Evolutionary conservation across 2,888 invertebrate species (phyloP).

Genomic region (Volucella inflata): DNA sequence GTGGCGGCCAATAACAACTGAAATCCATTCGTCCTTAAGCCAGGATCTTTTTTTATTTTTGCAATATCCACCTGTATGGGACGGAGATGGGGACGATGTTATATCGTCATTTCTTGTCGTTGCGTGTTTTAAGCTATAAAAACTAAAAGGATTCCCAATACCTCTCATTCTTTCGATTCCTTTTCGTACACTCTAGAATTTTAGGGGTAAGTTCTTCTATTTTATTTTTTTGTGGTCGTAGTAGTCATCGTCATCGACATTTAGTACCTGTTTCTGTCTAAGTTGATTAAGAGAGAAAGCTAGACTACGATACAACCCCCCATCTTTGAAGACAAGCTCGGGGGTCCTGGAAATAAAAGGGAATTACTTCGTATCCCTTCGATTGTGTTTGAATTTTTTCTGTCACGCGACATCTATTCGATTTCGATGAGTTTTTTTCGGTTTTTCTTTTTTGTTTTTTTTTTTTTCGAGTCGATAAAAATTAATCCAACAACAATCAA

Average conservation of each 20-base stretch:
- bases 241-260: conserved; percentile 42
- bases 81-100: background rate
- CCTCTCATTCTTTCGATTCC: conserved; percentile 1
- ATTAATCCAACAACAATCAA: conserved; percentile 60
- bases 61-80: conserved; percentile 56
- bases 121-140: conserved; percentile 71
- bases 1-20: conserved; percentile 54
- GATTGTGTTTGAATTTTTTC: conserved; percentile 15
- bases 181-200: conserved; percentile 52
- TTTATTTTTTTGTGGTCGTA: conserved; percentile 14
- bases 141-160: conserved; percentile 46
- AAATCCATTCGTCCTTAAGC: conserved; percentile 31
- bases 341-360: conserved; percentile 35
- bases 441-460: background rate
- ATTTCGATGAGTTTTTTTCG: conserved; percentile 57
- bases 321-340: background rate
- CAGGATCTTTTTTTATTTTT: conserved; percentile 30
- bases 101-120: conserved; percentile 56
- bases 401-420: conserved; percentile 68
- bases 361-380: conserved; percentile 46
- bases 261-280: conserved; percentile 52
- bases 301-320: background rate
- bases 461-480: conserved; percentile 27
- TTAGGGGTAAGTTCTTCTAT: background rate
- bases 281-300: conserved; percentile 67